phyloP scores from a whole-genome alignment of 2,888 invertebrate genomes.

The Drosophila imparisetae region DNA sequence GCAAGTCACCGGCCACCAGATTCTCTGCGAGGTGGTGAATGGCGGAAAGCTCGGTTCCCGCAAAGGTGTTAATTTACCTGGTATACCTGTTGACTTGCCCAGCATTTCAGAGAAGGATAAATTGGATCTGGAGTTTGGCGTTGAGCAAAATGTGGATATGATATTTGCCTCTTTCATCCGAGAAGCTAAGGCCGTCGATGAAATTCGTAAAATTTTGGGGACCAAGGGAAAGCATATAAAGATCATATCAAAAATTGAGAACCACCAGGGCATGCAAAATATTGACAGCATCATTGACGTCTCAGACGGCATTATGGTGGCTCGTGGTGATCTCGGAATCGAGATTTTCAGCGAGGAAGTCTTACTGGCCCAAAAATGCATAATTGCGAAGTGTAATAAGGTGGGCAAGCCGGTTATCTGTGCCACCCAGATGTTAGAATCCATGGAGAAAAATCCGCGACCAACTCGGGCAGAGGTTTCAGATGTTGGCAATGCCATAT shows the following conservation, averaged over 20 bases:
- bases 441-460: conserved; percentile 98
- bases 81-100: conserved; percentile 96
- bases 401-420: conserved; percentile 98
- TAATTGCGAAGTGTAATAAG: conserved; percentile 97
- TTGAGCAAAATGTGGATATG: conserved; percentile 94
- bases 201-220: conserved; percentile 93
- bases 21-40: conserved; percentile 95
- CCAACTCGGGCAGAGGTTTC: conserved; percentile 98
- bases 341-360: conserved; percentile 98
- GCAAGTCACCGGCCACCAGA: conserved; percentile 86
- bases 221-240: conserved; percentile 95
- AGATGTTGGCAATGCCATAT: conserved; percentile 98
- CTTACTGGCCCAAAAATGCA: conserved; percentile 98
- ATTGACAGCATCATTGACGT: conserved; percentile 96
- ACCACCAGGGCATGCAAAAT: conserved; percentile 97
- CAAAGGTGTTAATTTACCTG: conserved; percentile 98
- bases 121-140: conserved; percentile 93
- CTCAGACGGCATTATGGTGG: conserved; percentile 99
- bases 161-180: conserved; percentile 99
- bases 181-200: conserved; percentile 92
- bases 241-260: conserved; percentile 99
- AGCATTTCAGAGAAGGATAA: conserved; percentile 98
- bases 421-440: conserved; percentile 99
- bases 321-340: conserved; percentile 98
- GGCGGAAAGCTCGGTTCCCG: conserved; percentile 96